Evolutionary conservation across 2,113 vertebrate species (phyloP).

Genomic region (Onychostruthus taczanowskii): DNA sequence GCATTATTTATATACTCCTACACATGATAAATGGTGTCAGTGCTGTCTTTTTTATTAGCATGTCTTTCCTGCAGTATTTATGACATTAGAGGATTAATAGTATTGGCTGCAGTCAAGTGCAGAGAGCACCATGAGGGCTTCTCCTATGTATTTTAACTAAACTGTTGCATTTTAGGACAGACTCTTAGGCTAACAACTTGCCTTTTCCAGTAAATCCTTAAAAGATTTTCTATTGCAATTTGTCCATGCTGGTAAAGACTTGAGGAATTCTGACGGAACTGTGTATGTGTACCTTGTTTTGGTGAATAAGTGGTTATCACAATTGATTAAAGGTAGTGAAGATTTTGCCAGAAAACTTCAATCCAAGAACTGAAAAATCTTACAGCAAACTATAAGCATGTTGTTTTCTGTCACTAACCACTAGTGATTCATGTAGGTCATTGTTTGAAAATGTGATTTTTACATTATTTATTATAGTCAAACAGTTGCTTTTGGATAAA

Average conservation of each 20-base stretch:
- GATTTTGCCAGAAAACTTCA: background rate
- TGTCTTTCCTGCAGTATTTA: background rate
- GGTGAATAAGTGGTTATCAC: background rate
- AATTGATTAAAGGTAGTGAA: background rate
- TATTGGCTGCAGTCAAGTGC: background rate
- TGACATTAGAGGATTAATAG: background rate
- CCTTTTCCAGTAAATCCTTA: background rate
- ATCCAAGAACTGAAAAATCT: background rate
- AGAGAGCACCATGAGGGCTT: background rate
- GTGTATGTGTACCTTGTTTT: background rate
- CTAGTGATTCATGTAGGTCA: background rate
- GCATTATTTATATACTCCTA: background rate
- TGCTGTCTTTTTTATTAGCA: slow-evolving; percentile 6
- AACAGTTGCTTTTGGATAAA: background rate
- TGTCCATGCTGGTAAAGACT: background rate
- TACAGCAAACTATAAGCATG: background rate
- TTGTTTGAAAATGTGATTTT: background rate
- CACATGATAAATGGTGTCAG: background rate
- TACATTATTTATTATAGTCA: background rate
- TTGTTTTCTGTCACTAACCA: background rate
- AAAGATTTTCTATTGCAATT: background rate
- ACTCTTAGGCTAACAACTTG: background rate
- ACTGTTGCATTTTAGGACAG: background rate
- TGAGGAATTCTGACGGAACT: background rate
- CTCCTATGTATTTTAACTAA: background rate